phyloP scores from a whole-genome alignment of 2,888 invertebrate genomes.

The Drosophila kuntzei region DNA sequence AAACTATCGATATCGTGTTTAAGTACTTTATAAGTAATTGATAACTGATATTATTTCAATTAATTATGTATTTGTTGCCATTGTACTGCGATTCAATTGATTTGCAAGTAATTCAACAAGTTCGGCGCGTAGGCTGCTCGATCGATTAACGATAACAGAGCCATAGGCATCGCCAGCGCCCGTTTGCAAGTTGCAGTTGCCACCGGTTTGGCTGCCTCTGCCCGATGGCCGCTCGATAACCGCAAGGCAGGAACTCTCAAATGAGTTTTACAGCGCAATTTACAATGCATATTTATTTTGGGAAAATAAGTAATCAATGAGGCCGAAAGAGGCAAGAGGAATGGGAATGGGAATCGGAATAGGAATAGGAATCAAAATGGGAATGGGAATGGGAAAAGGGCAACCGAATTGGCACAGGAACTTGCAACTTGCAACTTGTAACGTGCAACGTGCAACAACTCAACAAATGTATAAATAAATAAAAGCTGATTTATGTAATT shows the following conservation, averaged over 20 bases:
- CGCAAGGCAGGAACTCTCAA: slow-evolving; percentile 46
- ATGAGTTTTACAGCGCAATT: slow-evolving; percentile 66
- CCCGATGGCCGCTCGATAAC: slow-evolving; percentile 71
- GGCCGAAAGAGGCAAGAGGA: neutral
- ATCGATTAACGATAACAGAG: slow-evolving; percentile 75
- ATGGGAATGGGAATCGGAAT: slow-evolving; percentile 18
- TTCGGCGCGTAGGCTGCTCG: slow-evolving; percentile 63
- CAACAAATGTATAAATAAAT: slow-evolving; percentile 78
- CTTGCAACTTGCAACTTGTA: slow-evolving; percentile 2
- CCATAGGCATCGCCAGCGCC: slow-evolving; percentile 36
- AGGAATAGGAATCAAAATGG: slow-evolving; percentile 9
- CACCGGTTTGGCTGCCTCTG: slow-evolving; percentile 30
- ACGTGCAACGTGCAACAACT: slow-evolving; percentile 25
- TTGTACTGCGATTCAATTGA: slow-evolving; percentile 19
- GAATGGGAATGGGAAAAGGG: slow-evolving; percentile 14
- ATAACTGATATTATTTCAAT: neutral
- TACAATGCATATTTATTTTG: slow-evolving; percentile 82
- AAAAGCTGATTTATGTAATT: slow-evolving; percentile 83
- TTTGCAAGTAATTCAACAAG: slow-evolving; percentile 18
- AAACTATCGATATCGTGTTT: neutral
- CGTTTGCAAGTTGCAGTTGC: slow-evolving; percentile 13
- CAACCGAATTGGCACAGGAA: slow-evolving; percentile 22
- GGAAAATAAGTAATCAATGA: slow-evolving; percentile 79
- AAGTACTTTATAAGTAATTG: neutral
- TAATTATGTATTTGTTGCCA: neutral